Conservation (phyloP, 2,888 invertebrate species). For the Gymnoscelis rufifasciata region DNA sequence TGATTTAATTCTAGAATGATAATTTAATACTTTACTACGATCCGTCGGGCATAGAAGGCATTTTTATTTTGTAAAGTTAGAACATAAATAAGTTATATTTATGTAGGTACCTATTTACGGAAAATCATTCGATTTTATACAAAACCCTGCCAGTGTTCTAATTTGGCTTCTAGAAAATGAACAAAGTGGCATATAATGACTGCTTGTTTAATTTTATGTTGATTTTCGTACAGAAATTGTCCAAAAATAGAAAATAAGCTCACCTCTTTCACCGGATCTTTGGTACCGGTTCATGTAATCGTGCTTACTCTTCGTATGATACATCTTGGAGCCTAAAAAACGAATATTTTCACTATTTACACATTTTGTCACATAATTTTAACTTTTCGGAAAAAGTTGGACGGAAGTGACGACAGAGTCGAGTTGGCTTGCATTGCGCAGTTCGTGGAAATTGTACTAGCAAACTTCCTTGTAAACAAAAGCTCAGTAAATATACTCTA, state of each 20-base stretch:
- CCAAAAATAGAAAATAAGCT: constrained; percentile 24
- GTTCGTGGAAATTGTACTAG: not conserved
- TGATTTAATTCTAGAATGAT: too few species aligned
- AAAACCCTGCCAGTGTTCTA: too few species aligned
- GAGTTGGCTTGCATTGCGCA: not conserved
- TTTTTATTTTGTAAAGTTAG: too few species aligned
- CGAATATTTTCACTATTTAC: constrained; percentile 27
- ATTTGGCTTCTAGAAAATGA: too few species aligned
- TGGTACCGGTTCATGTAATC: constrained; percentile 51
- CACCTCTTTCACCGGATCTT: constrained; percentile 46
- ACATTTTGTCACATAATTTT: not conserved
- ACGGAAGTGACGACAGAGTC: constrained; percentile 11
- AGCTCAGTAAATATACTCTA: not conserved
- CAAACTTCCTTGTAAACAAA: constrained; percentile 10
- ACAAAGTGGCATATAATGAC: too few species aligned
- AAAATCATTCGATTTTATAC: too few species aligned
- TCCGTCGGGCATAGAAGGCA: too few species aligned
- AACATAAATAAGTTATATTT: too few species aligned
- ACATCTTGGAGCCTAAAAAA: constrained; percentile 46
- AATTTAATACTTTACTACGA: too few species aligned
- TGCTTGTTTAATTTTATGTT: too few species aligned
- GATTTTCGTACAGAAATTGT: not conserved
- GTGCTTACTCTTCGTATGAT: constrained; percentile 45
- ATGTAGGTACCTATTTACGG: too few species aligned
- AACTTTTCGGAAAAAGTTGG: constrained; percentile 9